phyloP scores from a whole-genome alignment of 2,113 vertebrate genomes.

The Haemorhous mexicanus region DNA sequence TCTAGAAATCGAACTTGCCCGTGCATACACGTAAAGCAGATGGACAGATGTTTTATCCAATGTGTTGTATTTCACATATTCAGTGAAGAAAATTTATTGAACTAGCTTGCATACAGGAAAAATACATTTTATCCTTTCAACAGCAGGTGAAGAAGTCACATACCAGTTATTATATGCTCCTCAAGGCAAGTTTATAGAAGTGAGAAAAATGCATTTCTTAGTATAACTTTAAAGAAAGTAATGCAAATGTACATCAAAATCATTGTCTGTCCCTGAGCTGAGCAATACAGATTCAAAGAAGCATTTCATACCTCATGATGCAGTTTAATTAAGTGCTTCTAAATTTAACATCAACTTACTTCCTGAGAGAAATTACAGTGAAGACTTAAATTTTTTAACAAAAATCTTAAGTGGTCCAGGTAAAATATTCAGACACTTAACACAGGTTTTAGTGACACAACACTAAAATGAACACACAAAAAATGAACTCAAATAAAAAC shows the following conservation, averaged over 20 bases:
- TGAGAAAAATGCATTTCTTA: not conserved
- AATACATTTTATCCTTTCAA: not conserved
- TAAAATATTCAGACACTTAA: not conserved
- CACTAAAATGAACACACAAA: too few species aligned
- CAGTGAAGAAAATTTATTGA: not conserved
- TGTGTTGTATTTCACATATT: not conserved
- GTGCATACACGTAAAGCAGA: accelerated
- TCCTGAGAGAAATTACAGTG: not conserved
- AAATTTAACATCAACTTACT: not conserved
- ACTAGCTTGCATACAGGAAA: not conserved
- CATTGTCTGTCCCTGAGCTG: not conserved
- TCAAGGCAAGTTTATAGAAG: not conserved
- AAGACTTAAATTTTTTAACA: not conserved
- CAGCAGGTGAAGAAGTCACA: not conserved
- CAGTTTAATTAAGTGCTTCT: not conserved
- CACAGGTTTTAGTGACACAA: not conserved
- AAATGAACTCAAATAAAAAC: not conserved
- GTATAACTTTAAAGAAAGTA: not conserved
- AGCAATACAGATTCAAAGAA: not conserved
- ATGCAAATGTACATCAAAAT: not conserved
- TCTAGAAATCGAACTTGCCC: not conserved
- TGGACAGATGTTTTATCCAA: not conserved
- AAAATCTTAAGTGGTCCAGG: not conserved
- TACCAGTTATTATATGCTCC: not conserved
- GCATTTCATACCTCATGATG: not conserved